Conservation (phyloP, 1,140 invertebrate species). For the Telenomus remus region DNA sequence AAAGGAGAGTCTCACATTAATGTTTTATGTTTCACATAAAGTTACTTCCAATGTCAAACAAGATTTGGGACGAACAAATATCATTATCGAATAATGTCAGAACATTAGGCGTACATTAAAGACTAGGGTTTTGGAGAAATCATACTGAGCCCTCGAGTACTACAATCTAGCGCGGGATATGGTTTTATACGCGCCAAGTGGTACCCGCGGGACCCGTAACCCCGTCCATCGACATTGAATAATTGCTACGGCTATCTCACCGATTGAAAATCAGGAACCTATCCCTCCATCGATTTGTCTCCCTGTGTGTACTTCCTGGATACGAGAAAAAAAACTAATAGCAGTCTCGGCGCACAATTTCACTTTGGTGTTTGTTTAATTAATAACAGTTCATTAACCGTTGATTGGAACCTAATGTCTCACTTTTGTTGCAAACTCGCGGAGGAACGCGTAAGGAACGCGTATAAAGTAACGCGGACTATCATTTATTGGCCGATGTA, state of each 20-base stretch:
- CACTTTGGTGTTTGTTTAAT: conserved; percentile 20
- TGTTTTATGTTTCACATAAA: too few relatives aligned
- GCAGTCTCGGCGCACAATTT: conserved; percentile 19
- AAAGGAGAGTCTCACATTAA: too few relatives aligned
- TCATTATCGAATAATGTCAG: conserved; percentile 34
- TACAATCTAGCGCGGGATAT: conserved; percentile 66
- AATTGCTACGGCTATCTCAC: conserved; percentile 68
- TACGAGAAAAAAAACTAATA: conserved; percentile 41
- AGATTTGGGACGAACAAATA: conserved; percentile 24
- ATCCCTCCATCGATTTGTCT: conserved; percentile 49
- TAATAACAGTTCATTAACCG: conserved; percentile 1
- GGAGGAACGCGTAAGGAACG: too few relatives aligned
- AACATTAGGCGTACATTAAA: conserved; percentile 51
- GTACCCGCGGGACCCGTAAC: conserved; percentile 68
- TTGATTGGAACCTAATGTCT: not conserved
- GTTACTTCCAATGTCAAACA: not conserved
- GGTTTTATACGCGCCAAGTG: conserved; percentile 69
- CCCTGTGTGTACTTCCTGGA: conserved; percentile 10
- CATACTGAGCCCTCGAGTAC: conserved; percentile 47
- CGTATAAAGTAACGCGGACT: not conserved
- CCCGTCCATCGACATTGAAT: conserved; percentile 67
- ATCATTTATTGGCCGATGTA: conserved; percentile 21
- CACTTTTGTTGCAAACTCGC: not conserved
- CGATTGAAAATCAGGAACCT: conserved; percentile 70
- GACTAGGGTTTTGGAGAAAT: conserved; percentile 33